A percentile compares a stretch with the other conserved stretches of the same genome.
phyloP scores from a whole-genome alignment of 2,113 vertebrate genomes.

The Thermophis baileyi region DNA sequence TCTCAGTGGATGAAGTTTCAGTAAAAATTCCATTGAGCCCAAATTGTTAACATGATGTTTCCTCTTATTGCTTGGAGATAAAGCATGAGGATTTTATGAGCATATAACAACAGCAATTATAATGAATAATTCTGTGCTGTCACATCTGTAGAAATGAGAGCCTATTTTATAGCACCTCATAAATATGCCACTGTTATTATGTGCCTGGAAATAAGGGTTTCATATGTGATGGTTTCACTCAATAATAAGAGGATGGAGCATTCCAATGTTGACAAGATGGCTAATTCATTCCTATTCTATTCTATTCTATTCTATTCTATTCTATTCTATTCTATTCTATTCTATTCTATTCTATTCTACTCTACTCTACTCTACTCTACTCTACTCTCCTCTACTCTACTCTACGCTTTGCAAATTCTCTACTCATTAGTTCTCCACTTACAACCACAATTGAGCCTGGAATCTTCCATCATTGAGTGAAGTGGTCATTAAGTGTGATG shows the following conservation, averaged over 20 bases:
- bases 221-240: background rate
- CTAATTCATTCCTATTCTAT: background rate
- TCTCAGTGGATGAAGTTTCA: conserved; percentile 33
- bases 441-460: background rate
- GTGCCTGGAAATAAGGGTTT: background rate
- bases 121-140: background rate
- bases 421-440: background rate
- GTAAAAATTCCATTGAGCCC: background rate
- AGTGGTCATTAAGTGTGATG: background rate
- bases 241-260: background rate
- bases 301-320: no score
- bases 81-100: background rate
- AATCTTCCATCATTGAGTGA: background rate
- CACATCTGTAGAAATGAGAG: conserved; percentile 5
- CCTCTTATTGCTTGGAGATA: background rate
- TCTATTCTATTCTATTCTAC: no score
- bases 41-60: background rate
- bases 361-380: no score
- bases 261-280: background rate
- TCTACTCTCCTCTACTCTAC: no score
- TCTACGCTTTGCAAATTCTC: no score
- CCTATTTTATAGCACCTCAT: background rate
- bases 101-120: background rate
- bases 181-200: background rate
- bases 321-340: no score